phyloP scores from a whole-genome alignment of 2,797 vertebrate species.

The Pyrrhura leucotis region DNA sequence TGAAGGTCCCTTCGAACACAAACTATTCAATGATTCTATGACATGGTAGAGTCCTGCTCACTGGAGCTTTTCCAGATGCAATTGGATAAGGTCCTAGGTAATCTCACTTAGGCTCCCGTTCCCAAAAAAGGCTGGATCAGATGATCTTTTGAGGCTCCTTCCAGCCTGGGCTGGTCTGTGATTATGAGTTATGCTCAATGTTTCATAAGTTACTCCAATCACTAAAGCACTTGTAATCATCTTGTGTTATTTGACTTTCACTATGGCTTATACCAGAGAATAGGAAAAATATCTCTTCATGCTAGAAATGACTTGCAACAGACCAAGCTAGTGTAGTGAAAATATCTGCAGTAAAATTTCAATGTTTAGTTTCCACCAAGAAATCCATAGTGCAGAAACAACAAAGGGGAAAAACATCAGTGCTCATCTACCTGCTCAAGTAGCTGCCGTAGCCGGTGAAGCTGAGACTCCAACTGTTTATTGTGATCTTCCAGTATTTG shows the following conservation, averaged over 20 bases:
- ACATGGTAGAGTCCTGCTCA: background rate
- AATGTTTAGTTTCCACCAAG: background rate
- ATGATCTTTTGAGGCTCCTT: background rate
- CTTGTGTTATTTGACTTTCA: background rate
- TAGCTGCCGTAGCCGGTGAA: conserved; percentile 91
- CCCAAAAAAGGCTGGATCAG: background rate
- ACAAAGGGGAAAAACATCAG: background rate
- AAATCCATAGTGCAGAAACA: background rate
- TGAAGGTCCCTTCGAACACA: background rate
- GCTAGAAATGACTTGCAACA: background rate
- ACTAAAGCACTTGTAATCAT: background rate
- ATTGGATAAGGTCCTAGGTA: background rate
- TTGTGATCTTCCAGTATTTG: conserved; percentile 98
- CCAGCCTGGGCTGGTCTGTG: background rate
- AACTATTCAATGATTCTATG: background rate
- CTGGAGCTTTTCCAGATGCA: background rate
- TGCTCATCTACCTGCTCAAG: conserved; percentile 89
- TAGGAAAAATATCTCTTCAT: background rate
- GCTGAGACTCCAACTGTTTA: conserved; percentile 95
- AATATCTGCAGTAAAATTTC: background rate
- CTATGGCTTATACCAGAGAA: background rate
- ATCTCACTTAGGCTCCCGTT: background rate
- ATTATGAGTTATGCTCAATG: background rate
- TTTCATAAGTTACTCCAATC: background rate
- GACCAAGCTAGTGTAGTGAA: background rate